These are phyloP conservation scores for Ethmia dodecea DNA, from an alignment of 2,888 invertebrate species.

Conservation along the genomic window DNA sequence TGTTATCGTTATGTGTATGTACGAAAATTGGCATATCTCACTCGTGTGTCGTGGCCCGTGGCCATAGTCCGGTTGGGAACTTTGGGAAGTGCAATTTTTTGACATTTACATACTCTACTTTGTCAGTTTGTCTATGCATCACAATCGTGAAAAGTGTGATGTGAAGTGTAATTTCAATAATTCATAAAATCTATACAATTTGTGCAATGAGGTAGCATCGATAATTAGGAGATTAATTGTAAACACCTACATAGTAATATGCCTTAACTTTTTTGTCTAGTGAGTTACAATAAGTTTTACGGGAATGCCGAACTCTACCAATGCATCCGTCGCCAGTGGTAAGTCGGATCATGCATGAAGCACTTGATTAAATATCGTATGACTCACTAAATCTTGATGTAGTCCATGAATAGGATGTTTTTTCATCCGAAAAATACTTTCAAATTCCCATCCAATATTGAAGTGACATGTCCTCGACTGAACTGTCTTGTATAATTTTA, in stretches of 20 bases:
- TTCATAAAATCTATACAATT: slow-evolving; percentile 31
- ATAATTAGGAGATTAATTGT: slow-evolving; percentile 33
- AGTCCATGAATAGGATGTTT: too few species aligned
- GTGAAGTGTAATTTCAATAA: slow-evolving; percentile 41
- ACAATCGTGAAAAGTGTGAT: slow-evolving; percentile 42
- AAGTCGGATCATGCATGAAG: slow-evolving; percentile 32
- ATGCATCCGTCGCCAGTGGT: slow-evolving; percentile 64
- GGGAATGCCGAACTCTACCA: slow-evolving; percentile 70
- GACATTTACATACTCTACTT: slow-evolving; percentile 22
- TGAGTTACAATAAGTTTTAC: slow-evolving; percentile 42
- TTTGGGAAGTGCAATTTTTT: too few species aligned
- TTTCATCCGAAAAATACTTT: too few species aligned
- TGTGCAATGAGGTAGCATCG: slow-evolving; percentile 68
- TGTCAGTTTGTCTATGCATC: slow-evolving; percentile 21
- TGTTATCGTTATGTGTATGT: too few species aligned
- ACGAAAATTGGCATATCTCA: too few species aligned
- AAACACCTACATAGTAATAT: slow-evolving; percentile 62
- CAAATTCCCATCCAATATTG: too few species aligned
- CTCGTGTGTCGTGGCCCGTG: too few species aligned
- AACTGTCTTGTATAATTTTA: too few species aligned
- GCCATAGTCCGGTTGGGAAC: too few species aligned
- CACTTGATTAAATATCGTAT: slow-evolving; percentile 40
- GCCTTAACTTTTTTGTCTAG: slow-evolving; percentile 62
- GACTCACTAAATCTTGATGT: slow-evolving; percentile 37
- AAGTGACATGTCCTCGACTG: too few species aligned